Base-by-base conservation (phyloP, 2,888 invertebrate genomes). In the Metalampra italica region DNA sequence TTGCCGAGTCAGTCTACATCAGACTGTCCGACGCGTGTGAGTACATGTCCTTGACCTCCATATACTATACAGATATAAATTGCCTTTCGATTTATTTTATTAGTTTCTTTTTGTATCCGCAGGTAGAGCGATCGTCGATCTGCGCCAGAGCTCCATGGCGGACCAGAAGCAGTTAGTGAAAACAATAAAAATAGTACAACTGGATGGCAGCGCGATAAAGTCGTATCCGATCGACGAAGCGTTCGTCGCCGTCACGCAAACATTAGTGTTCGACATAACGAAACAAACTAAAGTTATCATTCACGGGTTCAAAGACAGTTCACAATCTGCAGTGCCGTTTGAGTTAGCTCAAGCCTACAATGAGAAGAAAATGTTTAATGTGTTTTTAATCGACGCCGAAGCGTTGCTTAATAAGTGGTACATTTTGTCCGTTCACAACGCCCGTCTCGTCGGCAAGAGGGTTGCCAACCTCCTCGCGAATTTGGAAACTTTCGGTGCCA, bases 391-490 rank as follows among this genome's bases (percentile, higher is more conserved):
- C 9, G 90, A 90, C 55, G 84, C 88, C 0, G 89, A 88, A 56
- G 78, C 82, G 60, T 72, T 88, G 71, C 72, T 86, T 53, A 80
- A 78, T 56, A 75, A 85, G 57, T 75, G 84, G 61, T 90, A 90
- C 50, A 77, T 87, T 53, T 63, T 78, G 50, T 82, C 90, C 7
- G 90, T 83, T 7, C 80, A 83, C 56, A 85, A 89, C 54, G 75
- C 83, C 36, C 82, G 88, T 15, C 72, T 89, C 0, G 82, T 91
- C 15, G 91, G 90, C 0, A 89, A 90, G 58, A 87, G 91, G 60
- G 75, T 91, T 3, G 91, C 89, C 3, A 83, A 89, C 62, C 71
- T 92, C 37, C 71, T 92, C 43, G 84, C 87, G 1, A 79, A 84
- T 63, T 78, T 92, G 46, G 82, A 86, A 63, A 73, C 77, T 46